Percentiles rank a stretch among this genome's conserved stretches.
Evolutionary conservation across 2,797 vertebrate genomes (phyloP).

Genomic region (Myiotriccus ornatus): DNA sequence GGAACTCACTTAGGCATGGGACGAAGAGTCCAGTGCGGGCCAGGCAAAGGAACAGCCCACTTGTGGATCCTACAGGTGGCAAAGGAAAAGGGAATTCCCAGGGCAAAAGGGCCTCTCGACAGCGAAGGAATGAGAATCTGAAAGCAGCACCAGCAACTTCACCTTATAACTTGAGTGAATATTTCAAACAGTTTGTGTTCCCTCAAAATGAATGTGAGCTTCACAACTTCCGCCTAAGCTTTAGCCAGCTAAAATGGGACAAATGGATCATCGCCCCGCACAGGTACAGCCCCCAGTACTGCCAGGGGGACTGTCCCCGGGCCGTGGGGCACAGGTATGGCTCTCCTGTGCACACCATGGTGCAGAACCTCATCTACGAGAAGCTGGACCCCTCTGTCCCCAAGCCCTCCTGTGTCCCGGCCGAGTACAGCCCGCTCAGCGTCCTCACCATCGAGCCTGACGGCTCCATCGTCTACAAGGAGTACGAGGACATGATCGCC

Average conservation of each 20-base stretch:
- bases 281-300: slow-evolving; percentile 92
- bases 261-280: slow-evolving; percentile 93
- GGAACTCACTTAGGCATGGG: neutral
- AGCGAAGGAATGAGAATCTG: slow-evolving; percentile 68
- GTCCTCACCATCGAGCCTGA: slow-evolving; percentile 90
- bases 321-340: slow-evolving; percentile 86
- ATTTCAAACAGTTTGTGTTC: slow-evolving; percentile 76
- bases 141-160: slow-evolving; percentile 50
- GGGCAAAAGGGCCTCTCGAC: slow-evolving; percentile 40
- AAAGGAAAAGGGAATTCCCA: neutral
- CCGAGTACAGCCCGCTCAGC: slow-evolving; percentile 89
- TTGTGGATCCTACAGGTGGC: neutral
- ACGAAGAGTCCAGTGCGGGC: neutral
- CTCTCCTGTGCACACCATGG: slow-evolving; percentile 90
- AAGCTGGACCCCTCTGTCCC: slow-evolving; percentile 88
- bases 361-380: slow-evolving; percentile 93
- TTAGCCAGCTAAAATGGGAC: slow-evolving; percentile 91
- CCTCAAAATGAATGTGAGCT: slow-evolving; percentile 88
- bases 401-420: slow-evolving; percentile 88
- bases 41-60: neutral
- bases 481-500: slow-evolving; percentile 95
- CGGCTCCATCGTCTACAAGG: slow-evolving; percentile 90
- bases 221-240: slow-evolving; percentile 88
- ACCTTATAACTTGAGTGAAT: slow-evolving; percentile 73
- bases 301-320: slow-evolving; percentile 89